These are phyloP conservation scores for Epinephelus moara DNA, from an alignment of 2,113 vertebrate genomes.

Conservation along the genomic window DNA sequence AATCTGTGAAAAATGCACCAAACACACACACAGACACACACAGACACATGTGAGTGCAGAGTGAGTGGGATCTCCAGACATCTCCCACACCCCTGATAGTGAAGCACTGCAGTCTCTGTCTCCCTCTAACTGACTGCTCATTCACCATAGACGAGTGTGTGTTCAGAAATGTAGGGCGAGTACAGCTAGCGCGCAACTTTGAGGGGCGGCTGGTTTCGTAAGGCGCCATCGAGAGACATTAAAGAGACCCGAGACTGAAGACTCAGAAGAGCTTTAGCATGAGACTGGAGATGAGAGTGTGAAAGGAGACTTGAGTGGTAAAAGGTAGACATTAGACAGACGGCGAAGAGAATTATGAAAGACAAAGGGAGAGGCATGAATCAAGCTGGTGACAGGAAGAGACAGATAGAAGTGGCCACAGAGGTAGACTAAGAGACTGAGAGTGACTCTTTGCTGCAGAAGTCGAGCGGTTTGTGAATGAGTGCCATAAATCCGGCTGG, in stretches of 20 bases:
- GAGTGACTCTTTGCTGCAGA: conserved; percentile 27
- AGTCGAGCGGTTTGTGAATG: conserved; percentile 62
- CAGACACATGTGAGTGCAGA: conserved; percentile 30
- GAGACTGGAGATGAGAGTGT: conserved; percentile 17
- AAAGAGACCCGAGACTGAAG: conserved; percentile 32
- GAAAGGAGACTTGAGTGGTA: not conserved
- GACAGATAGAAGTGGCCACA: not conserved
- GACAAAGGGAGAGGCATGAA: not conserved
- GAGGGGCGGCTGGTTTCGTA: conserved; percentile 55
- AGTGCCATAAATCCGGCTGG: conserved; percentile 55
- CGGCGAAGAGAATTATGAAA: not conserved
- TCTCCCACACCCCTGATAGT: conserved; percentile 43
- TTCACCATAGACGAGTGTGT: conserved; percentile 53
- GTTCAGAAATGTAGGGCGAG: conserved; percentile 70
- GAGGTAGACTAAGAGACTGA: not conserved
- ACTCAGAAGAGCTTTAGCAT: not conserved
- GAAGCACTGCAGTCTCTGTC: conserved; percentile 66
- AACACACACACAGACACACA: conserved; percentile 2
- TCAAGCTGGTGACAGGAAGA: not conserved
- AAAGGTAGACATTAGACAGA: conserved; percentile 8
- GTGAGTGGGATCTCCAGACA: conserved; percentile 61
- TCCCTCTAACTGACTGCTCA: conserved; percentile 45
- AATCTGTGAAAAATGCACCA: conserved; percentile 19
- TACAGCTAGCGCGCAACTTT: conserved; percentile 35
- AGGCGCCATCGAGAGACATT: conserved; percentile 27